Base-by-base conservation (phyloP, 2,888 invertebrate species). In the Boloria euphrosyne region DNA sequence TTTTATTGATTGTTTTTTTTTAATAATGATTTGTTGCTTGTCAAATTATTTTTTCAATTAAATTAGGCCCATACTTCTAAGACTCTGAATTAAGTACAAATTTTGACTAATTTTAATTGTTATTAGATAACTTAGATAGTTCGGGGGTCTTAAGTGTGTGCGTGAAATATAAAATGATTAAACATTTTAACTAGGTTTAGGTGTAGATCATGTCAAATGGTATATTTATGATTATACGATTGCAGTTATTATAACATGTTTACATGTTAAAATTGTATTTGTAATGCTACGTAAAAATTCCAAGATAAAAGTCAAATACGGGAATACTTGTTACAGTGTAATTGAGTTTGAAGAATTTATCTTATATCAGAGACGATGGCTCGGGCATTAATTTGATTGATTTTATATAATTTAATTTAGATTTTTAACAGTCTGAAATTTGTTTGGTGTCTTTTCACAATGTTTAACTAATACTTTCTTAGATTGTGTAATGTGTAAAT, bases 41-140 rank as follows among this genome's bases (percentile, higher is more conserved):
- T 83, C 83, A 79, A 79, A 78, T 76, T 80, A 76, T 76, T 78
- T 81, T 77, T 80, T 81, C 78, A 79, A 73, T 78, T 75, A 77
- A 80, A 79, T 80, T 80, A 76, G 76, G 78, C 80, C 77, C 78
- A 81, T 81, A 84, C 81, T 80, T 83, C 83, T 88, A 85, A 81
- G 85, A 86, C 87, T 88, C 87, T 89, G 89, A 90, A 86, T 87
- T 88, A 90, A 91, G 91, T 92, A 92, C 91, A 92, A 92, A 91
- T 90, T 90, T 87, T 90, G 84, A 83, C 86, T 89, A 89, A 87
- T 87, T 87, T 86, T 87, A 86, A 90, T 90, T 87, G 90, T 91
- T 91, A 87, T 87, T 88, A 67, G 86, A 86, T 87, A 78, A 83
- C 84, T 84, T 89, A 87, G 81, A 81, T 84, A 73, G 70, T 75